Evolutionary conservation across 2,888 invertebrate genomes (phyloP).

Genomic region (Drosophila percnosoma): DNA sequence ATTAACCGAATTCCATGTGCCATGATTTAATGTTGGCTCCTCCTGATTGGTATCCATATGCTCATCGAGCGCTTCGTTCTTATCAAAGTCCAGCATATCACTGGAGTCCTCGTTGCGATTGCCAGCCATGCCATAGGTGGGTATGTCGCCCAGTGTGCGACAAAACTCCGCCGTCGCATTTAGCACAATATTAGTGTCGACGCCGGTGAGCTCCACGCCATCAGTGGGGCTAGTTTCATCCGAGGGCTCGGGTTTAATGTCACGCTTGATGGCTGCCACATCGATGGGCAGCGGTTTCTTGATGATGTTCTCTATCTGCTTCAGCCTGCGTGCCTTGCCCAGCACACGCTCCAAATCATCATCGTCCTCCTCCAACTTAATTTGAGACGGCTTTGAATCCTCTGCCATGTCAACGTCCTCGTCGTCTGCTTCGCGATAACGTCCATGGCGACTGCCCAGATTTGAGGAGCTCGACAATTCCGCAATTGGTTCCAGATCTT

Average conservation of each 20-base stretch:
- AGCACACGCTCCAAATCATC: conserved; percentile 90
- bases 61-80: conserved; percentile 83
- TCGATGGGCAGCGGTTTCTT: conserved; percentile 79
- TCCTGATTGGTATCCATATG: conserved; percentile 83
- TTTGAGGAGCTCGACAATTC: conserved; percentile 72
- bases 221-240: conserved; percentile 77
- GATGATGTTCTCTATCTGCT: conserved; percentile 86
- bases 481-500: conserved; percentile 87
- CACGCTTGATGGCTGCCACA: conserved; percentile 84
- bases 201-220: conserved; percentile 54
- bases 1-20: conserved; percentile 95
- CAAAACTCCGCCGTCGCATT: conserved; percentile 99
- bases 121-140: conserved; percentile 96
- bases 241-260: conserved; percentile 86
- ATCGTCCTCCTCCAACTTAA: conserved; percentile 86
- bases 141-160: conserved; percentile 96
- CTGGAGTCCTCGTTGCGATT: conserved; percentile 93
- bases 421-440: conserved; percentile 82
- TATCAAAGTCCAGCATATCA: conserved; percentile 86
- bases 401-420: conserved; percentile 84
- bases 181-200: conserved; percentile 89
- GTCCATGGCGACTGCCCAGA: conserved; percentile 81
- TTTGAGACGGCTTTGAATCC: conserved; percentile 85
- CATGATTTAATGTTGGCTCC: conserved; percentile 86
- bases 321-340: conserved; percentile 89